These are phyloP conservation scores for Pseudomugil tenellus DNA, from an alignment of 2,797 vertebrate genomes.

Conservation along the genomic window DNA sequence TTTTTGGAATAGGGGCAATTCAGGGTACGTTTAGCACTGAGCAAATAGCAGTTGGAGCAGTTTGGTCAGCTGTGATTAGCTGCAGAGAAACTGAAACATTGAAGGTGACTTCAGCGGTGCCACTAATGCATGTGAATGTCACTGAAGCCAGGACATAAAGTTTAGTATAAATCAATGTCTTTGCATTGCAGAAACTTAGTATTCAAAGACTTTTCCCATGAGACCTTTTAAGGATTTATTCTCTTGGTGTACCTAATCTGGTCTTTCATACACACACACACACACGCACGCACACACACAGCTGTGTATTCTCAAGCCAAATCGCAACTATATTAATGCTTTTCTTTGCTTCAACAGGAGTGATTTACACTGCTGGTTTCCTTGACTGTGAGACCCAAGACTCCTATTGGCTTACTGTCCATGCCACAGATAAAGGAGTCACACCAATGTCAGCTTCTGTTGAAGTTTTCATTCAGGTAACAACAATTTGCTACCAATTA, in stretches of 20 bases:
- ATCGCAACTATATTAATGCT: slow-evolving; percentile 48
- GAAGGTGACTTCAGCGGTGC: slow-evolving; percentile 74
- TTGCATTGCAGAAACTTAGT: slow-evolving; percentile 57
- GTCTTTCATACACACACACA: slow-evolving; percentile 14
- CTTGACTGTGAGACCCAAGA: slow-evolving; percentile 93
- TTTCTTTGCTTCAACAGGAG: slow-evolving; percentile 80
- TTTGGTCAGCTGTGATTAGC: slow-evolving; percentile 84
- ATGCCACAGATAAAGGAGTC: slow-evolving; percentile 90
- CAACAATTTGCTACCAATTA: not conserved
- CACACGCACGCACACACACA: slow-evolving; percentile 23
- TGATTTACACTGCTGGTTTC: slow-evolving; percentile 92
- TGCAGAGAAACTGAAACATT: slow-evolving; percentile 69
- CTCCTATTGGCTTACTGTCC: slow-evolving; percentile 94
- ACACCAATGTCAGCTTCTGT: slow-evolving; percentile 90
- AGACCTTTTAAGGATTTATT: slow-evolving; percentile 47
- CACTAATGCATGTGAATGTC: slow-evolving; percentile 77
- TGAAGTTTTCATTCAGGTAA: slow-evolving; percentile 92
- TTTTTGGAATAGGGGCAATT: slow-evolving; percentile 46
- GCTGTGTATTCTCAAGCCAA: slow-evolving; percentile 35
- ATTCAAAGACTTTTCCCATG: slow-evolving; percentile 50
- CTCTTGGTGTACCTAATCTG: slow-evolving; percentile 35
- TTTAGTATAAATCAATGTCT: slow-evolving; percentile 56
- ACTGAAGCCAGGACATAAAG: slow-evolving; percentile 65
- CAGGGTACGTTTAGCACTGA: slow-evolving; percentile 58
- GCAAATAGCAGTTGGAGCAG: slow-evolving; percentile 74